phyloP scores from a whole-genome alignment of 2,113 vertebrate genomes.

The Rhinolophus sinicus region DNA sequence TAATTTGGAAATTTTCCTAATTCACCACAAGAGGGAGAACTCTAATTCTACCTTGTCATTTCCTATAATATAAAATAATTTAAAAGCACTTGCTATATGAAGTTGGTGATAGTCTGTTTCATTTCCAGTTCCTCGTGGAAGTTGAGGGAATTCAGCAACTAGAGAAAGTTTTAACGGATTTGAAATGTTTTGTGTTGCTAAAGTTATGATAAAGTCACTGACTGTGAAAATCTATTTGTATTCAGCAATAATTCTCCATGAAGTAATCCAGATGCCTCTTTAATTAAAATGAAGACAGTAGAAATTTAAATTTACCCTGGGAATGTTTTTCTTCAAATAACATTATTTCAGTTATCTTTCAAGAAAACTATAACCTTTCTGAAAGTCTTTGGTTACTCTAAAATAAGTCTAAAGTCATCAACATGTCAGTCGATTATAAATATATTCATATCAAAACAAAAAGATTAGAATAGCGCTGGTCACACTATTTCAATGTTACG shows the following conservation, averaged over 20 bases:
- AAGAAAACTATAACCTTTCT: not conserved
- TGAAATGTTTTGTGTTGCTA: not conserved
- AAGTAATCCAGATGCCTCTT: not conserved
- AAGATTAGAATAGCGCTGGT: not conserved
- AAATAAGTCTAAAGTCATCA: not conserved
- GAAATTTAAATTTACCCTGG: not conserved
- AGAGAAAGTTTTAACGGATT: not conserved
- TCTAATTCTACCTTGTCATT: slow-evolving; percentile 53
- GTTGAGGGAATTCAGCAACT: not conserved
- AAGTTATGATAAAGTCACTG: not conserved
- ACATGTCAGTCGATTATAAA: not conserved
- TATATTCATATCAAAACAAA: not conserved
- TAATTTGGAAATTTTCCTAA: slow-evolving; percentile 55
- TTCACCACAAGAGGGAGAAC: slow-evolving; percentile 74
- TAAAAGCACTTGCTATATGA: slow-evolving; percentile 5
- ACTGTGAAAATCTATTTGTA: slow-evolving; percentile 14
- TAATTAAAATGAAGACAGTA: not conserved
- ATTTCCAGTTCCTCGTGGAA: not conserved
- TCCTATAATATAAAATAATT: not conserved
- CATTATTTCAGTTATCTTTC: slow-evolving; percentile 1
- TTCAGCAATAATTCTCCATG: not conserved
- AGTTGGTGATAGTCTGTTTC: not conserved
- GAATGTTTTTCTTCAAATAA: not conserved
- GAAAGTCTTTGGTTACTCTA: not conserved
- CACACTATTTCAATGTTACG: not conserved